Base-by-base conservation (phyloP, 2,797 vertebrate genomes). In the Pantherophis alleghaniensis region DNA sequence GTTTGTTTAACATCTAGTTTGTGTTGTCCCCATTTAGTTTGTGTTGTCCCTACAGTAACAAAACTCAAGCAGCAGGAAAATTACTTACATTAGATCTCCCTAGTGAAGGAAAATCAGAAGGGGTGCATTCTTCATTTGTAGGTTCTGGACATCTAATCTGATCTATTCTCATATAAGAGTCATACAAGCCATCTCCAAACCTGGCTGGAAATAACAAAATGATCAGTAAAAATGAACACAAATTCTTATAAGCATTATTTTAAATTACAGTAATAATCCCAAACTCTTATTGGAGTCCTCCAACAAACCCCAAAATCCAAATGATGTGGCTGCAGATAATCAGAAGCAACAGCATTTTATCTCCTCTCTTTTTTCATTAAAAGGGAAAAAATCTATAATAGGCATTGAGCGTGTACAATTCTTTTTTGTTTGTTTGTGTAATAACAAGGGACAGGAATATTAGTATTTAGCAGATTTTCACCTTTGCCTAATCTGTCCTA, bases 111-210 rank as follows among this genome's bases (percentile, higher is more conserved):
- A 98, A 97, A 94, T 98, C 98, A 26, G 98, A 97, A 14, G 98
- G 98, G 97, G 98, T 98, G 96, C 95, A 97, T 88, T 97, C 97
- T 91, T 98, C 98, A 86, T 98, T 97, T 93, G 99, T 96, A 74
- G 97, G 95, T 66, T 99, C 98, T 93, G 99, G 98, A 95, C 98
- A 99, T 93, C 98, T 98, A 90, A 98, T 98, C 95, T 99, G 99
- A 98, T 99, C 99, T 69, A 98, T 98, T 96, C 99, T 99, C 99
- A 99, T 99, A 95, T 99, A 99, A 56, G 99, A 99, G 97, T 99
- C 99, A 91, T 99, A 99, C 0, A 99, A 98, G 95, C 98, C 98
- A 95, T 99, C 99, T 20, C 97, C 98, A 93, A 99, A 98, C 95
- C 99, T 99, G 95, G 96, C 98, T 98, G 97, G 69, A 95, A 97